Conservation (phyloP, 2,888 invertebrate species). For the Urechis unicinctus region DNA sequence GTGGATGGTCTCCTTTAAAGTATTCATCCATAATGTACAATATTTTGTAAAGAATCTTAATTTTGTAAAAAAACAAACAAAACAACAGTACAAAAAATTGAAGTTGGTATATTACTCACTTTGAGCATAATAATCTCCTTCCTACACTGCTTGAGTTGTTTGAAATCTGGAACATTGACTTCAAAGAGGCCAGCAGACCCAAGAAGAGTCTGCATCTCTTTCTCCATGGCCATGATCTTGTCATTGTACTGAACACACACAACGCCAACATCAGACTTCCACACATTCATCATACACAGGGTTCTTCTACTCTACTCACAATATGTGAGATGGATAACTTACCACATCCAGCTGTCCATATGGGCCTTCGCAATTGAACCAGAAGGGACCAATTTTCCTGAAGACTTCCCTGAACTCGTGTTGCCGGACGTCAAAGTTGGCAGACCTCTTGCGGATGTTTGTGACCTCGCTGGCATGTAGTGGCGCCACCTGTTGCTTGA, state of each 20-base stretch:
- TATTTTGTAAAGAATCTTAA: no score
- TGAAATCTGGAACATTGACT: conserved; percentile 90
- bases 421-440: conserved; percentile 75
- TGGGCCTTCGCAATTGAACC: conserved; percentile 43
- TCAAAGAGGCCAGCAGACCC: conserved; percentile 89
- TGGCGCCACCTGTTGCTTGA: conserved; percentile 91
- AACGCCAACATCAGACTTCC: neutral
- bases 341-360: conserved; percentile 43
- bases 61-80: no score
- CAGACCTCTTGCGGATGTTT: conserved; percentile 78
- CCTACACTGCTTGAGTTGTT: conserved; percentile 81
- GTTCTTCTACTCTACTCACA: no score
- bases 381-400: conserved; percentile 55
- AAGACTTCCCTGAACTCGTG: conserved; percentile 83
- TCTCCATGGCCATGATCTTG: conserved; percentile 73
- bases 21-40: no score
- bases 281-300: neutral
- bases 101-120: no score
- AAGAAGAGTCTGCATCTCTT: conserved; percentile 78
- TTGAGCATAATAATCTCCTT: conserved; percentile 71
- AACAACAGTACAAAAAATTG: no score
- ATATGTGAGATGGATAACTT: neutral
- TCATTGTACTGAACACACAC: conserved; percentile 58
- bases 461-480: conserved; percentile 90
- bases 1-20: no score